These are phyloP conservation scores for Pithys albifrons DNA, from an alignment of 2,113 vertebrate species.

Conservation along the genomic window DNA sequence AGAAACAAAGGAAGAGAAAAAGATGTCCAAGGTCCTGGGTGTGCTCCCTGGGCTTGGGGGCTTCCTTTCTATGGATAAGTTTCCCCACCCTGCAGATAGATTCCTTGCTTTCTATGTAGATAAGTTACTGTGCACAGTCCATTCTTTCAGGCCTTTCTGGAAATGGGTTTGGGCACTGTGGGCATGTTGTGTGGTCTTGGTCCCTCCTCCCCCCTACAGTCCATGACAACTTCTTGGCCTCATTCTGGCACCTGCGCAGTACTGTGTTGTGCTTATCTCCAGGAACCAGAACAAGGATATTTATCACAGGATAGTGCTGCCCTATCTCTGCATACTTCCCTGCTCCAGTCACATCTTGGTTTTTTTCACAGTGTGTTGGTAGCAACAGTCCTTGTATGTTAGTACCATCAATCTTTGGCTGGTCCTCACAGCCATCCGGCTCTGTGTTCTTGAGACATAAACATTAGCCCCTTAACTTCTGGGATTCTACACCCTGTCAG, in stretches of 20 bases:
- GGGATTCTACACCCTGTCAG: not conserved
- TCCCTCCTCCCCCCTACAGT: no score
- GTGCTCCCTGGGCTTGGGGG: no score
- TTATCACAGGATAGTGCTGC: not conserved
- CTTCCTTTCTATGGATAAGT: no score
- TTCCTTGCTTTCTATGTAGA: fast-evolving
- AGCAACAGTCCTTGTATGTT: not conserved
- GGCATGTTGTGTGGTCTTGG: not conserved
- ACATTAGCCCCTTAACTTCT: not conserved
- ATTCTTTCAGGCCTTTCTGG: not conserved
- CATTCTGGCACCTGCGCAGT: not conserved
- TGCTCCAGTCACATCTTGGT: not conserved
- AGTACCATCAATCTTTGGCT: not conserved
- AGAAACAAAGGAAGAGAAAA: no score
- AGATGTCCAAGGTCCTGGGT: not conserved
- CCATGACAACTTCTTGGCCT: no score
- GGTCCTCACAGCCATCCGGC: not conserved
- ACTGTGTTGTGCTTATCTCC: not conserved
- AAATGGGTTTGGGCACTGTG: not conserved
- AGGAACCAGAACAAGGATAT: no score
- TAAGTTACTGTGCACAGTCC: fast-evolving
- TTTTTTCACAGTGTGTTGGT: not conserved
- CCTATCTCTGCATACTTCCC: fast-evolving
- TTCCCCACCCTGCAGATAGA: not conserved
- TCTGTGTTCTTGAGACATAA: not conserved